Conservation (phyloP, 1,140 invertebrate genomes). For the Zelostemma sp. region DNA sequence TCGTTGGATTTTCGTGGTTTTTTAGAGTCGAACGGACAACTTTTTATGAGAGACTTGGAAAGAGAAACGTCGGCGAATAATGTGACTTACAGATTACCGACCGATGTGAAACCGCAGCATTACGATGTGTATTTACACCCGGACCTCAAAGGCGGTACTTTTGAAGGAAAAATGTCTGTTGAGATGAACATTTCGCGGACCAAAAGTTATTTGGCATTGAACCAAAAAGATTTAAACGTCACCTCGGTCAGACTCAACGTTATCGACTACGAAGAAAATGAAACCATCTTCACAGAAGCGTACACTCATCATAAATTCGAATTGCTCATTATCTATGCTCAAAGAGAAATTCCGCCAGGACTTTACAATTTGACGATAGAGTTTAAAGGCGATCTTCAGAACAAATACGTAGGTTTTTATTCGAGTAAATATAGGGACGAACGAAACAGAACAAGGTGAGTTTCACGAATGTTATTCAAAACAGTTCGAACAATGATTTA, state of each 20-base stretch:
- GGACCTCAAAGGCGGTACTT: conserved; percentile 77
- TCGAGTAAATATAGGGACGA: conserved; percentile 79
- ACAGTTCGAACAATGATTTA: too few relatives aligned
- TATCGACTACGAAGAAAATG: conserved; percentile 46
- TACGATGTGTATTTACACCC: conserved; percentile 84
- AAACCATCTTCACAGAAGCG: conserved; percentile 57
- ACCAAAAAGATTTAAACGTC: conserved; percentile 77
- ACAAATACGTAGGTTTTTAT: conserved; percentile 84
- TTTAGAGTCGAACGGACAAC: conserved; percentile 35
- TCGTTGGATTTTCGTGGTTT: too few relatives aligned
- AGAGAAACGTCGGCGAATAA: conserved; percentile 50
- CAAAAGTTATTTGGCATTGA: conserved; percentile 77
- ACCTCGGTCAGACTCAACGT: conserved; percentile 60
- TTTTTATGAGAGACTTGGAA: conserved; percentile 45
- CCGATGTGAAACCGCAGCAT: conserved; percentile 76
- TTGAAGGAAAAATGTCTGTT: conserved; percentile 81
- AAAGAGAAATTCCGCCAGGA: conserved; percentile 70
- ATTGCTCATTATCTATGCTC: conserved; percentile 76
- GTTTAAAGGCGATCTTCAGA: conserved; percentile 77
- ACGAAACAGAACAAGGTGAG: conserved; percentile 74
- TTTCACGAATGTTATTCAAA: background rate
- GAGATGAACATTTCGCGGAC: conserved; percentile 72
- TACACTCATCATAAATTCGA: conserved; percentile 70
- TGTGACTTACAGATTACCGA: conserved; percentile 75
- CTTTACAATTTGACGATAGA: conserved; percentile 76